phyloP scores from a whole-genome alignment of 1,140 invertebrate species.

The Polypedilum pembai region DNA sequence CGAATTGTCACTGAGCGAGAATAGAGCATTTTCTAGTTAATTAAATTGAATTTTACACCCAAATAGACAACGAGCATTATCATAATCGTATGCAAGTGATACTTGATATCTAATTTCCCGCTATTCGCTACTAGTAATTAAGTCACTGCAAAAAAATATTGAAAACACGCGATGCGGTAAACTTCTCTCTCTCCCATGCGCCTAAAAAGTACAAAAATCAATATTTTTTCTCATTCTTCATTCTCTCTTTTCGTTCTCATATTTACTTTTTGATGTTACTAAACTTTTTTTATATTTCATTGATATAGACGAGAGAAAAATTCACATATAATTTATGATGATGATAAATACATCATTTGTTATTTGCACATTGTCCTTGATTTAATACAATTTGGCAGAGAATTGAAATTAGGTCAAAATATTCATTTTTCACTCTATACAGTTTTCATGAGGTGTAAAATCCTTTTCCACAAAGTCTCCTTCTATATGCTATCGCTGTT shows the following conservation, averaged over 20 bases:
- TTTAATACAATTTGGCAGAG: not conserved
- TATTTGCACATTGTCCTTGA: not conserved
- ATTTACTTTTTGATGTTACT: not conserved
- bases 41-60: constrained; percentile 27
- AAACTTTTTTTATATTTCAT: not conserved
- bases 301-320: not conserved
- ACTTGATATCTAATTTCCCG: not conserved
- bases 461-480: not conserved
- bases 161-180: constrained; percentile 15
- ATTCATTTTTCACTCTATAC: not conserved
- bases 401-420: constrained; percentile 3
- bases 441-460: not conserved
- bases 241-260: not conserved
- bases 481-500: not conserved
- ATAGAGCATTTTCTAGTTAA: constrained; percentile 6
- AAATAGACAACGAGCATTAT: constrained; percentile 12
- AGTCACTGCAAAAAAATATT: constrained; percentile 17
- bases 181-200: not conserved
- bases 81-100: constrained; percentile 14
- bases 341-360: not conserved
- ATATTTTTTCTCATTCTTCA: not conserved
- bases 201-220: constrained; percentile 12
- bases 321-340: not conserved
- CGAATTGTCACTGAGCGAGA: not conserved
- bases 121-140: constrained; percentile 12